These are phyloP conservation scores for Phrynosoma blainvillii DNA, from an alignment of 2,113 vertebrate genomes.

Conservation along the genomic window DNA sequence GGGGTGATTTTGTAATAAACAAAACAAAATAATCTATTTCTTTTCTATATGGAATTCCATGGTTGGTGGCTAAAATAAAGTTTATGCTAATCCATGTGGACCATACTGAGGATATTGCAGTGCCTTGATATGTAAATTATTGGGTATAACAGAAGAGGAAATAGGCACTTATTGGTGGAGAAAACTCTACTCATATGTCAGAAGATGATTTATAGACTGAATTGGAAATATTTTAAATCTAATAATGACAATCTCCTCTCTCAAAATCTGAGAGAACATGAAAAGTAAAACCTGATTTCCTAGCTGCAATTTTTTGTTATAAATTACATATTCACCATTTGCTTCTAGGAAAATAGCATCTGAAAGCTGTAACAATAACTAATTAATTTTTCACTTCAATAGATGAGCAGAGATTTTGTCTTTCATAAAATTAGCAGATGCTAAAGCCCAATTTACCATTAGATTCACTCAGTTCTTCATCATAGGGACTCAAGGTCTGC, in stretches of 20 bases:
- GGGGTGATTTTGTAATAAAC: neutral
- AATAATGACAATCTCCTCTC: conserved; percentile 25
- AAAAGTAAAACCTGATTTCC: conserved; percentile 31
- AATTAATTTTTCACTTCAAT: neutral
- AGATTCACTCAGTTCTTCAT: conserved; percentile 8
- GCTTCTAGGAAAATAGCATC: neutral
- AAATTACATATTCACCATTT: conserved; percentile 22
- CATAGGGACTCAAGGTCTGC: conserved; percentile 27
- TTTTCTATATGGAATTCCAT: conserved; percentile 61
- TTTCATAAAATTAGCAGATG: neutral
- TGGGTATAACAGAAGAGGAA: conserved; percentile 19
- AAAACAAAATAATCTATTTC: conserved; percentile 61
- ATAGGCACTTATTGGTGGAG: conserved; percentile 9
- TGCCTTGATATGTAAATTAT: conserved; percentile 64
- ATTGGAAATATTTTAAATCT: conserved; percentile 29
- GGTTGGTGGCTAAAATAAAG: conserved; percentile 58
- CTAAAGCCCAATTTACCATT: neutral
- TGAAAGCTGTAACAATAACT: neutral
- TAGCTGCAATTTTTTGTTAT: neutral
- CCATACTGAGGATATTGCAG: conserved; percentile 53
- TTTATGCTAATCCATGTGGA: conserved; percentile 50
- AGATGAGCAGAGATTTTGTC: conserved; percentile 2
- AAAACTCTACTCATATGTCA: conserved; percentile 31
- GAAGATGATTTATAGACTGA: conserved; percentile 37
- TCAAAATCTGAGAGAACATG: neutral